phyloP scores from a whole-genome alignment of 2,888 invertebrate genomes.

The Cephus pygmeus region DNA sequence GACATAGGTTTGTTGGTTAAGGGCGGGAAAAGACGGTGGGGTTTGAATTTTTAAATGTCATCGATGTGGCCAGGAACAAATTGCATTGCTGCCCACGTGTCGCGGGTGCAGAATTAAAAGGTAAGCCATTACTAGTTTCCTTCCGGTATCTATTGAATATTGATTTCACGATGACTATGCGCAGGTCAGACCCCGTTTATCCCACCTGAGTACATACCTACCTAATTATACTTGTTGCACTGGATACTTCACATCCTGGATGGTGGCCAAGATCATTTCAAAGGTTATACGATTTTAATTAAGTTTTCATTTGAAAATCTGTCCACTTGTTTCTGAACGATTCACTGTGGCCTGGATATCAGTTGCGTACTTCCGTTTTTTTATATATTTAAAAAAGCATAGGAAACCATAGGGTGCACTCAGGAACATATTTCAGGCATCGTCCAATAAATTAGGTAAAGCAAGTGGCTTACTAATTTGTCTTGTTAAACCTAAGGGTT shows the following conservation, averaged over 20 bases:
- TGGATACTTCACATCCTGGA: slow-evolving; percentile 19
- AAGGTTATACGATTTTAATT: not conserved
- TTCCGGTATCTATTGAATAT: not conserved
- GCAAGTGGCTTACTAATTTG: not conserved
- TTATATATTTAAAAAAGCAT: no score
- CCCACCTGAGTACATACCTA: slow-evolving; percentile 19
- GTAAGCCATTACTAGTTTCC: not conserved
- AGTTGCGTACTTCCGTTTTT: not conserved
- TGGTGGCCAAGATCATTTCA: not conserved
- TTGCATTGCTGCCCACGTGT: not conserved
- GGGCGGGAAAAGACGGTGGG: not conserved
- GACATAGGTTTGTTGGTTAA: not conserved
- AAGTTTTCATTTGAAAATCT: not conserved
- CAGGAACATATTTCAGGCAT: not conserved
- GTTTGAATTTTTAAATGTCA: not conserved
- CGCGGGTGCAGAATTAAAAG: not conserved
- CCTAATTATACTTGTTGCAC: slow-evolving; percentile 57
- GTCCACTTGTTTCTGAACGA: not conserved
- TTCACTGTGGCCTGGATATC: not conserved
- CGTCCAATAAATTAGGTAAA: not conserved
- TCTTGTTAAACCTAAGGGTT: not conserved
- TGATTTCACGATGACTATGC: not conserved
- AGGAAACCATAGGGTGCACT: not conserved
- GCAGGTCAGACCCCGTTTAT: not conserved
- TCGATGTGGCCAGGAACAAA: not conserved